phyloP scores from a whole-genome alignment of 2,113 vertebrate species.

The Cynoglossus semilaevis region DNA sequence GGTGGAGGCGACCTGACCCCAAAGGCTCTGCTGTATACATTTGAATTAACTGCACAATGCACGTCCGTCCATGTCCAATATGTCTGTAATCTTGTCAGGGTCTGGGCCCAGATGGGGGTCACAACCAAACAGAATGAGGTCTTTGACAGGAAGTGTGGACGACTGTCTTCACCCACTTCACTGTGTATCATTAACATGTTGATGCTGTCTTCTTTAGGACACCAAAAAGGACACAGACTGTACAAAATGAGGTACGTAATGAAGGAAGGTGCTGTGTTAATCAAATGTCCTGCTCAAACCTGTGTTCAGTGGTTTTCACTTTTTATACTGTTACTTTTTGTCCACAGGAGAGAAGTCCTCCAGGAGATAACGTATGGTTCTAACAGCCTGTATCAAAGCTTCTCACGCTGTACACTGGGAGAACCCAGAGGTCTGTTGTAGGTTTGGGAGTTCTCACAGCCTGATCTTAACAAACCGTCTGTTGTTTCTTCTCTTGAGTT shows the following conservation, averaged over 20 bases:
- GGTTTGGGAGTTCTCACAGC: too few species aligned
- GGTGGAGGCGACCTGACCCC: constrained; percentile 25
- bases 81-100: constrained; percentile 33
- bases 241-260: not conserved
- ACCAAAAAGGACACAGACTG: not conserved
- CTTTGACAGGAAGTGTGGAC: constrained; percentile 34
- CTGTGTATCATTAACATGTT: not conserved
- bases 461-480: too few species aligned
- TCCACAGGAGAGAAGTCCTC: too few species aligned
- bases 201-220: not conserved
- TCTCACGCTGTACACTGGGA: too few species aligned
- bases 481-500: too few species aligned
- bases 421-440: too few species aligned
- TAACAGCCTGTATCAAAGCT: too few species aligned
- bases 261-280: not conserved
- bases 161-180: constrained; percentile 9
- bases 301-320: too few species aligned
- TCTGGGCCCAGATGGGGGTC: constrained; percentile 42
- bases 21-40: constrained; percentile 18
- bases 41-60: constrained; percentile 32
- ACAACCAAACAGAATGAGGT: constrained; percentile 32
- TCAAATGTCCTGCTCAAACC: constrained; percentile 10
- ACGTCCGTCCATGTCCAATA: constrained; percentile 24
- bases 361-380: too few species aligned
- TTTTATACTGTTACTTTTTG: too few species aligned